Percentiles rank a stretch among this genome's conserved stretches.
phyloP scores from a whole-genome alignment of 2,113 vertebrate species.

The Menidia beryllina region DNA sequence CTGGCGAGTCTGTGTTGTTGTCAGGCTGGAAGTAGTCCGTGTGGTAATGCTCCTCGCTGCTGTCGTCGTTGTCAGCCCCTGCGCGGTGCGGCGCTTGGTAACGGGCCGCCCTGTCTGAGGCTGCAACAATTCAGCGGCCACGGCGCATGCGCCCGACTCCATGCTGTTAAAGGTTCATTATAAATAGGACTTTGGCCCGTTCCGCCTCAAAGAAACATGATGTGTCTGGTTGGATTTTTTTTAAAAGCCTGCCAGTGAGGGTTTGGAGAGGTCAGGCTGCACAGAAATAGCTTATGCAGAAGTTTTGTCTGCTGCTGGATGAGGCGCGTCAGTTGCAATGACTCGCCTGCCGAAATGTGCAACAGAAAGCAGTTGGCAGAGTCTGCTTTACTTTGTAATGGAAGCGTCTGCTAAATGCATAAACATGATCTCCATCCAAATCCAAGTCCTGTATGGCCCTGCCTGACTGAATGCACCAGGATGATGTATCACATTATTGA shows the following conservation, averaged over 20 bases:
- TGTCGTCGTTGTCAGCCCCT: slow-evolving; percentile 61
- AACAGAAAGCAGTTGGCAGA: not conserved
- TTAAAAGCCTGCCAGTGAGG: slow-evolving; percentile 22
- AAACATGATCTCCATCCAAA: no score
- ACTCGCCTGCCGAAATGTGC: no score
- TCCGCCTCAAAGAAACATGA: slow-evolving; percentile 63
- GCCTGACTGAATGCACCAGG: not conserved
- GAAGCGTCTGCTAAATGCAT: no score
- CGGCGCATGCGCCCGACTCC: slow-evolving; percentile 76
- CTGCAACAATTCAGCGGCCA: slow-evolving; percentile 60
- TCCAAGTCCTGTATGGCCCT: no score
- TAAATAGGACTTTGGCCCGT: slow-evolving; percentile 74
- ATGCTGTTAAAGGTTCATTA: slow-evolving; percentile 72
- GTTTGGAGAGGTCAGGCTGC: slow-evolving; percentile 17
- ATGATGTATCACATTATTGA: no score
- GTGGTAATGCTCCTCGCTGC: slow-evolving; percentile 53
- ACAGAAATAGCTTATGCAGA: not conserved
- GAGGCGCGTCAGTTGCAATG: not conserved
- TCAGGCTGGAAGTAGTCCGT: slow-evolving; percentile 54
- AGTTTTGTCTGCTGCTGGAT: slow-evolving; percentile 2
- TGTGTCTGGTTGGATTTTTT: slow-evolving; percentile 39
- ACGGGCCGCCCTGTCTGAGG: slow-evolving; percentile 78
- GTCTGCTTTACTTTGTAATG: no score
- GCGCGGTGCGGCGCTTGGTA: slow-evolving; percentile 69
- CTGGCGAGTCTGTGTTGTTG: slow-evolving; percentile 54